These are phyloP conservation scores for Mimumesa dahlbomi DNA, from an alignment of 2,888 invertebrate genomes.

Conservation along the genomic window DNA sequence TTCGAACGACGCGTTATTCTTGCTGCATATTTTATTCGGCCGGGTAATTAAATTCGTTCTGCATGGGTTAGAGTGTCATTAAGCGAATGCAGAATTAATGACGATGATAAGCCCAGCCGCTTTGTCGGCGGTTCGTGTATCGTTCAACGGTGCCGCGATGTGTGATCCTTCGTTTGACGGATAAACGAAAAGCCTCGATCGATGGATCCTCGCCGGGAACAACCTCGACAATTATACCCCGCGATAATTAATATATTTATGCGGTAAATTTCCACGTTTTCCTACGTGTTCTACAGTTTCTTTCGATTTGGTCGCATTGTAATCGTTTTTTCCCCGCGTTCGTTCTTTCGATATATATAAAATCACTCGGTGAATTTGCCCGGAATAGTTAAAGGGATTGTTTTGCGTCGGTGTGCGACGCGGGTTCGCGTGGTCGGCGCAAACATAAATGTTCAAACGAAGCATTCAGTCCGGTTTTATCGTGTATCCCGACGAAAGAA, in stretches of 20 bases:
- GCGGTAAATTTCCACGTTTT: not conserved
- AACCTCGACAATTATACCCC: not conserved
- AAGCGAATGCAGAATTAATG: conserved; percentile 31
- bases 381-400: too few species aligned
- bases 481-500: conserved; percentile 6
- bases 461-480: conserved; percentile 1
- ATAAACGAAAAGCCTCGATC: conserved; percentile 10
- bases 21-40: conserved; percentile 22
- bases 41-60: conserved; percentile 42
- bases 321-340: too few species aligned
- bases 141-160: conserved; percentile 10
- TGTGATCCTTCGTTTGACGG: conserved; percentile 1
- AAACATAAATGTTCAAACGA: conserved; percentile 2
- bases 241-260: conserved; percentile 14
- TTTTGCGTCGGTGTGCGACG: too few species aligned
- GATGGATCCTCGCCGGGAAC: conserved; percentile 1
- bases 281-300: not conserved
- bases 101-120: conserved; percentile 9
- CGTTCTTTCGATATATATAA: too few species aligned
- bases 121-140: conserved; percentile 27
- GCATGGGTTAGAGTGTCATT: conserved; percentile 21
- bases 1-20: conserved; percentile 5
- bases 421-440: not conserved
- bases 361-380: too few species aligned
- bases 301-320: not conserved